Conservation (phyloP, 2,797 vertebrate genomes). For the Podarcis lilfordi region DNA sequence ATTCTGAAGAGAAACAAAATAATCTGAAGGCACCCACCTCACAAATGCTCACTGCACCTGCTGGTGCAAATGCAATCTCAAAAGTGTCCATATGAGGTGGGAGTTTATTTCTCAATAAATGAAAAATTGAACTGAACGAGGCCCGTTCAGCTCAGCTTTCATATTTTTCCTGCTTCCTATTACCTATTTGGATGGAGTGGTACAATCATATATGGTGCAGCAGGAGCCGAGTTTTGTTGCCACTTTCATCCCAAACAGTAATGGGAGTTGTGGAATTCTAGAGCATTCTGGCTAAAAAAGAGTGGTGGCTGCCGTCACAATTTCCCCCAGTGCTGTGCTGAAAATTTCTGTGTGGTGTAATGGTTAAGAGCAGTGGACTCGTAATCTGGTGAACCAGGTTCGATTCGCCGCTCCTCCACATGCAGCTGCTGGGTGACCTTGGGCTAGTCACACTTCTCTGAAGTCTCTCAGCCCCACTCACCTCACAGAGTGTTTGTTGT, state of each 20-base stretch:
- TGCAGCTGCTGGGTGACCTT: no score
- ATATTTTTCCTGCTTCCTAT: background rate
- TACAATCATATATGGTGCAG: background rate
- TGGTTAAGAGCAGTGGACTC: no score
- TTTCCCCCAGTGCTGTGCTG: no score
- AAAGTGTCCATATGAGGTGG: background rate
- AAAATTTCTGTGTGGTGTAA: no score
- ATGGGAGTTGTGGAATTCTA: background rate
- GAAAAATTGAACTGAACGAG: background rate
- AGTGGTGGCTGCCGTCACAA: background rate
- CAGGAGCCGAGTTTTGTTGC: background rate
- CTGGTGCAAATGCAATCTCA: background rate
- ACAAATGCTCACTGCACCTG: background rate
- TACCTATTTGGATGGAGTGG: background rate
- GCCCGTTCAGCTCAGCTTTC: background rate
- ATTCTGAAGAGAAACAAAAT: background rate
- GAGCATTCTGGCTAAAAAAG: no score
- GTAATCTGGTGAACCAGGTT: no score
- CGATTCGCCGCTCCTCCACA: no score
- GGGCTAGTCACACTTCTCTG: no score
- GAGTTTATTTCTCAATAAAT: background rate
- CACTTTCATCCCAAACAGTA: background rate
- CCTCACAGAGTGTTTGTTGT: no score
- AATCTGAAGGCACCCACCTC: background rate
- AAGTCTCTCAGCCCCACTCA: no score